Evolutionary conservation across 2,888 invertebrate genomes (phyloP).

Genomic region (Nomada ferruginata): DNA sequence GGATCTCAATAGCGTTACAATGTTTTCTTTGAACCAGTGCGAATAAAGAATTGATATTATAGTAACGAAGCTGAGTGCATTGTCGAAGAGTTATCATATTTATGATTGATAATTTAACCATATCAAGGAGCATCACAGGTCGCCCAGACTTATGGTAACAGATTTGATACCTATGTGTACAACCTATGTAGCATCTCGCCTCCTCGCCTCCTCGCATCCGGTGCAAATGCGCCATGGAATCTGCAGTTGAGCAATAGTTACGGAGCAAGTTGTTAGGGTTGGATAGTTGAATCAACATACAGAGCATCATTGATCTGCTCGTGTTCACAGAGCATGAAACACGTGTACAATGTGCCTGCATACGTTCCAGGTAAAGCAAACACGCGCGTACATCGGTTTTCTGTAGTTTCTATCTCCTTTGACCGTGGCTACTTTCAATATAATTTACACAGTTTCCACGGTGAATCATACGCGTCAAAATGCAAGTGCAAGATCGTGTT

Average conservation of each 20-base stretch:
- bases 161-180: constrained; percentile 16
- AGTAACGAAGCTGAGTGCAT: not conserved
- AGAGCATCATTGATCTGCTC: constrained; percentile 57
- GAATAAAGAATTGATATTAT: too few relatives aligned
- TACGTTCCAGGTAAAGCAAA: constrained; percentile 42
- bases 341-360: constrained; percentile 38
- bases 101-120: constrained; percentile 5
- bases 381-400: constrained; percentile 31
- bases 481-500: not conserved
- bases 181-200: constrained; percentile 29
- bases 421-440: constrained; percentile 14
- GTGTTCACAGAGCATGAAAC: constrained; percentile 48
- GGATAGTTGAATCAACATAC: constrained; percentile 60
- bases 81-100: not conserved
- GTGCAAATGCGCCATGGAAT: constrained; percentile 68
- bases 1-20: too few relatives aligned
- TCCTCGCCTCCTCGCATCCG: constrained; percentile 61
- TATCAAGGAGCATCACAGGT: not conserved
- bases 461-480: constrained; percentile 7
- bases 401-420: constrained; percentile 41
- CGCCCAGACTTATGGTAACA: constrained; percentile 27
- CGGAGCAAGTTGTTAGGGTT: constrained; percentile 60
- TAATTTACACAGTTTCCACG: constrained; percentile 34
- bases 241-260: constrained; percentile 69
- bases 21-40: too few relatives aligned